Conservation (phyloP, 2,797 vertebrate species). For the Falco concolor region DNA sequence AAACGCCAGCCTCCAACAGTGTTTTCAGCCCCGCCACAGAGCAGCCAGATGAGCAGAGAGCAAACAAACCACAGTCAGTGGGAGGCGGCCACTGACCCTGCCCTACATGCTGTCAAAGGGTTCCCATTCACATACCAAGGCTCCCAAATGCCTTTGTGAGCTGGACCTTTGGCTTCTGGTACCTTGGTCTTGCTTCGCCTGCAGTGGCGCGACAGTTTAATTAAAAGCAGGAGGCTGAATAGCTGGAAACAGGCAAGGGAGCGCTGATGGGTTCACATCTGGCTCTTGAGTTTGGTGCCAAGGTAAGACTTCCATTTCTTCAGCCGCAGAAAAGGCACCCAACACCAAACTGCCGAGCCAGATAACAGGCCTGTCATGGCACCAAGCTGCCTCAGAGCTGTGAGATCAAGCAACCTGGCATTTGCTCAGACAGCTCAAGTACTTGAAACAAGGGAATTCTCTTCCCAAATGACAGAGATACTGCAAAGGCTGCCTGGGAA, state of each 20-base stretch:
- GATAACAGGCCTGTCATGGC: not conserved
- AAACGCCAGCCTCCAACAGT: not conserved
- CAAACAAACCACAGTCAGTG: not conserved
- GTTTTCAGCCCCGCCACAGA: not conserved
- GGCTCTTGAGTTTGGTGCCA: not conserved
- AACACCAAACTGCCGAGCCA: not conserved
- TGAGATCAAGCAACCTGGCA: not conserved
- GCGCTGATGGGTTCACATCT: not conserved
- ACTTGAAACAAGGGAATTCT: accelerated
- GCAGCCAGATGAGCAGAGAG: not conserved
- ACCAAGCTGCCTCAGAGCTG: not conserved
- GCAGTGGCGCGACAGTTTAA: not conserved
- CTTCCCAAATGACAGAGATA: not conserved
- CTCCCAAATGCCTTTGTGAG: not conserved
- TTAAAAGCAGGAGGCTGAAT: not conserved
- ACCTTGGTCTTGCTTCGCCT: not conserved
- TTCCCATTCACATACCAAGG: not conserved
- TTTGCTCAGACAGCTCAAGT: not conserved
- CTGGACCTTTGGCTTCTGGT: not conserved
- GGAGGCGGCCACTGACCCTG: not conserved
- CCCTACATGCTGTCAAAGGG: accelerated
- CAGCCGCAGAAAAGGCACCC: not conserved
- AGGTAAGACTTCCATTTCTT: not conserved
- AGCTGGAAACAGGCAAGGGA: not conserved
- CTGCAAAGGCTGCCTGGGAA: not conserved